Evolutionary conservation across 2,888 invertebrate genomes (phyloP).

Genomic region (Keiferia lycopersicella): DNA sequence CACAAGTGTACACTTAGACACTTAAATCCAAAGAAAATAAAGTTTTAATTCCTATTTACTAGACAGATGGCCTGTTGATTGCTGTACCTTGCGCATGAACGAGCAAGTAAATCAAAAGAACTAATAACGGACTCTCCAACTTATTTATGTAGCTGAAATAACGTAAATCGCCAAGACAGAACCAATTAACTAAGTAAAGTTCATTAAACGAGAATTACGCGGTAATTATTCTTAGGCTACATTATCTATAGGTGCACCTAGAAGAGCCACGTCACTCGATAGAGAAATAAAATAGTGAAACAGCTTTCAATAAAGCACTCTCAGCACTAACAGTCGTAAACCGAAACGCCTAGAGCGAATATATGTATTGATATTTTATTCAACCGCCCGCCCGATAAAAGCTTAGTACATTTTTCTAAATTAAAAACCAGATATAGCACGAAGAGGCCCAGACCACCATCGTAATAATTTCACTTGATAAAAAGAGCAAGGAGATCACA

Average conservation of each 20-base stretch:
- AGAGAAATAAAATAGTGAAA: constrained; percentile 32
- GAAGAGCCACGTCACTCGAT: constrained; percentile 19
- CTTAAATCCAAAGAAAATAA: constrained; percentile 1
- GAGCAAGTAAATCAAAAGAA: constrained; percentile 51
- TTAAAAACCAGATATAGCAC: constrained; percentile 69
- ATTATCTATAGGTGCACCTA: constrained; percentile 15
- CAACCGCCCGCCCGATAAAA: constrained; percentile 56
- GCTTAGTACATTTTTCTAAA: constrained; percentile 66
- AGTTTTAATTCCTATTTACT: not conserved
- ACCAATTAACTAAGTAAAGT: constrained; percentile 48
- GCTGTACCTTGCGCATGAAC: constrained; percentile 37
- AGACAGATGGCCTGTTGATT: not conserved
- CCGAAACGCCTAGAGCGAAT: constrained; percentile 61
- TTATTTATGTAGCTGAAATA: constrained; percentile 52
- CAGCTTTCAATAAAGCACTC: constrained; percentile 33
- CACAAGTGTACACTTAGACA: not conserved
- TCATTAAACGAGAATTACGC: constrained; percentile 33
- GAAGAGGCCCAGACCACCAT: constrained; percentile 65
- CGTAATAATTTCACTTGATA: constrained; percentile 73
- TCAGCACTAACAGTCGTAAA: constrained; percentile 42
- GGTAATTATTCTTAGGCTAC: constrained; percentile 32
- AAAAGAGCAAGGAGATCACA: constrained; percentile 70
- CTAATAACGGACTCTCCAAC: constrained; percentile 45
- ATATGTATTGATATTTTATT: constrained; percentile 62
- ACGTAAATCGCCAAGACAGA: constrained; percentile 49